A percentile compares a stretch with the other conserved stretches of the same genome.
Conservation (phyloP, 1,140 invertebrate species). For the Teleopsis dalmanni region DNA sequence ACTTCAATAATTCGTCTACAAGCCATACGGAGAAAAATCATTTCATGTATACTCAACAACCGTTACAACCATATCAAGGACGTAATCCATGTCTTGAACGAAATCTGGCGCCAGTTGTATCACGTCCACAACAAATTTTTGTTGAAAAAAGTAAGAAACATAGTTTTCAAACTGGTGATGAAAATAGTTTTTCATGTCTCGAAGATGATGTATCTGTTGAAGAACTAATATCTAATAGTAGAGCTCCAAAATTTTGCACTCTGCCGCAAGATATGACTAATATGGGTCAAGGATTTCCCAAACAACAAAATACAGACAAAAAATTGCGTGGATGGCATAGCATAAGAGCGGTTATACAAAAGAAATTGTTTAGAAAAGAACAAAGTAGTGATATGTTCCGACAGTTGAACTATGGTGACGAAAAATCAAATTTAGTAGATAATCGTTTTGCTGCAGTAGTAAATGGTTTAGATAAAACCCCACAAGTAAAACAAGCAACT, state of each 20-base stretch:
- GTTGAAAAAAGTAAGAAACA: conserved; percentile 58
- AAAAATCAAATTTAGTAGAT: conserved; percentile 37
- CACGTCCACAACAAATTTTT: conserved; percentile 55
- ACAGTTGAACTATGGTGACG: conserved; percentile 32
- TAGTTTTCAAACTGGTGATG: conserved; percentile 31
- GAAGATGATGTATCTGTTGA: conserved; percentile 42
- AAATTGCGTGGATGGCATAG: conserved; percentile 41
- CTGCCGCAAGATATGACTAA: conserved; percentile 14
- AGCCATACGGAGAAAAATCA: conserved; percentile 35
- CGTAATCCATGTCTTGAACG: conserved; percentile 82
- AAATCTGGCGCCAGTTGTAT: conserved; percentile 61
- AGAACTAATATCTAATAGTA: conserved; percentile 31
- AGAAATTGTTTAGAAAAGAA: conserved; percentile 40
- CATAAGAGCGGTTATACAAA: conserved; percentile 38
- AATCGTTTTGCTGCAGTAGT: conserved; percentile 17
- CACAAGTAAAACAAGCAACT: conserved; percentile 8
- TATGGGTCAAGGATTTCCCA: conserved; percentile 41
- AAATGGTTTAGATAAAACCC: conserved; percentile 14
- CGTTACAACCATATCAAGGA: conserved; percentile 75
- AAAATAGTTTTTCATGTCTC: conserved; percentile 37
- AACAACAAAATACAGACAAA: conserved; percentile 41
- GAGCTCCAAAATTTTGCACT: conserved; percentile 22
- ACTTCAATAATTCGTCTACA: background rate
- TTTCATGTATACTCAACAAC: conserved; percentile 38
- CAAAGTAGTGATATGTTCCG: conserved; percentile 20